These are phyloP conservation scores for Epinephelus lanceolatus DNA, from an alignment of 2,113 vertebrate genomes.

Conservation along the genomic window DNA sequence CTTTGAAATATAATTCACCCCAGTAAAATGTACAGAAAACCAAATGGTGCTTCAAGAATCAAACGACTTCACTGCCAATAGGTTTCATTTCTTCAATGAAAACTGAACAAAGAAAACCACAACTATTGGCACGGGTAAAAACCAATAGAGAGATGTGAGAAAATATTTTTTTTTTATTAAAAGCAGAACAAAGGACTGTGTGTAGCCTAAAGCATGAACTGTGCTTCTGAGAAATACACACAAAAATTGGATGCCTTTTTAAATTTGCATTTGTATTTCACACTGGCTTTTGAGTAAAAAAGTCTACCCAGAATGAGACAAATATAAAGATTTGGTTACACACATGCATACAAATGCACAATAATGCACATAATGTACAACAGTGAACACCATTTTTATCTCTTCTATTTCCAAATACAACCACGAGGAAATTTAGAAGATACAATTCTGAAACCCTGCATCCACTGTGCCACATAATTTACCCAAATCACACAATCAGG, in stretches of 20 bases:
- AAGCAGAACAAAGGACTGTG: neutral
- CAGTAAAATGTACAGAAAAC: neutral
- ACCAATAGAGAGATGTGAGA: neutral
- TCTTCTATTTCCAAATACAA: neutral
- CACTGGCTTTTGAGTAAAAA: neutral
- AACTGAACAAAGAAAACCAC: neutral
- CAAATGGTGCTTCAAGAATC: neutral
- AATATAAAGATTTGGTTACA: neutral
- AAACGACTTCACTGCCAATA: neutral
- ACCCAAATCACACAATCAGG: constrained; percentile 31
- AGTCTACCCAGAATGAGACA: neutral
- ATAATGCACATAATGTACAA: neutral
- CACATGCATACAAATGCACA: neutral
- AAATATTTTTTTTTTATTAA: neutral
- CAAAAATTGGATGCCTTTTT: neutral
- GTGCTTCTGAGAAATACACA: neutral
- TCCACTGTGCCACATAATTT: constrained; percentile 25
- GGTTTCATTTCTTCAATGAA: neutral
- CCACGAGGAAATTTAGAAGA: constrained; percentile 9
- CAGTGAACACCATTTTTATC: neutral
- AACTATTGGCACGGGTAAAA: neutral
- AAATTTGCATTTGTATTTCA: neutral
- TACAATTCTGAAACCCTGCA: constrained; percentile 3
- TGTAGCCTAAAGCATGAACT: neutral
- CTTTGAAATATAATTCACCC: neutral